Evolutionary conservation across 2,113 vertebrate species (phyloP).

Genomic region (Cyprinodon tularosa): DNA sequence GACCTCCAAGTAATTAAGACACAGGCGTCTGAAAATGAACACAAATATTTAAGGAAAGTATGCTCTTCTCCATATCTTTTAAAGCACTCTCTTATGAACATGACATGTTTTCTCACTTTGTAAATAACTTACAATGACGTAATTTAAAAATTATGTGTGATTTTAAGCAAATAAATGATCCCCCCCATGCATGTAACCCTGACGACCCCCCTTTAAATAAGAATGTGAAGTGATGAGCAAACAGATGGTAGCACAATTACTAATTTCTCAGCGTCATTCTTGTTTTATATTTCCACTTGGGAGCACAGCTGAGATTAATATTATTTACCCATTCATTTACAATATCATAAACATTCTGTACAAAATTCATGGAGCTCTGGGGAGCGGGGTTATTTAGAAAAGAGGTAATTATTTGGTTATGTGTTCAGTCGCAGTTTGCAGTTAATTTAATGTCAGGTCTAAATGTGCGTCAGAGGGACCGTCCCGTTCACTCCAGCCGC

Average conservation of each 20-base stretch:
- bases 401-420: constrained; percentile 87
- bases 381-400: constrained; percentile 79
- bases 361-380: constrained; percentile 84
- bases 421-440: constrained; percentile 80
- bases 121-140: constrained; percentile 74
- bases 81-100: constrained; percentile 80
- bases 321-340: constrained; percentile 85
- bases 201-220: constrained; percentile 76
- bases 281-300: constrained; percentile 75
- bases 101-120: constrained; percentile 74
- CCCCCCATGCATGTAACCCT: constrained; percentile 68
- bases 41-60: constrained; percentile 84
- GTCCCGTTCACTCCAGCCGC: constrained; percentile 94
- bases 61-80: constrained; percentile 77
- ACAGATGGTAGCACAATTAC: constrained; percentile 82
- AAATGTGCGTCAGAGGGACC: constrained; percentile 97
- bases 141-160: constrained; percentile 47
- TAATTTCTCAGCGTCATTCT: constrained; percentile 75
- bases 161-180: constrained; percentile 51
- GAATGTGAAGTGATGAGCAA: constrained; percentile 75
- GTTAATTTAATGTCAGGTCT: constrained; percentile 65
- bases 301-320: constrained; percentile 75
- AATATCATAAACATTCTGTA: constrained; percentile 89
- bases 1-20: constrained; percentile 71
- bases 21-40: constrained; percentile 76